Evolutionary conservation across 2,797 vertebrate genomes (phyloP).

Genomic region (Sebastes trivittatus): DNA sequence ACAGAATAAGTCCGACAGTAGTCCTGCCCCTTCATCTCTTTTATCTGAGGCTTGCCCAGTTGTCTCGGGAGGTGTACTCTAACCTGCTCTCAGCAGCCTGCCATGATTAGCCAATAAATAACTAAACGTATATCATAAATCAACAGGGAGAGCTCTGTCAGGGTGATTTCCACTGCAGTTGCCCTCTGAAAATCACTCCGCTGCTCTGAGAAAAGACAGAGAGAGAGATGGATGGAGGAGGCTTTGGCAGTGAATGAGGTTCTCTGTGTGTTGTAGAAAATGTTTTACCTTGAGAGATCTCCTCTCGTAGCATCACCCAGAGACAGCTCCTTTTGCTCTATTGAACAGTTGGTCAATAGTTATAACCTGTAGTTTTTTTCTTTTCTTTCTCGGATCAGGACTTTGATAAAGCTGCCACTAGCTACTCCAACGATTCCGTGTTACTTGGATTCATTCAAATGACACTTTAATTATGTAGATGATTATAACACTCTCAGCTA

Average conservation of each 20-base stretch:
- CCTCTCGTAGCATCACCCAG: not conserved
- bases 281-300: constrained; percentile 42
- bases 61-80: constrained; percentile 38
- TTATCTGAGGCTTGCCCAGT: constrained; percentile 8
- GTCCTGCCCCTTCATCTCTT: constrained; percentile 7
- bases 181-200: constrained; percentile 53
- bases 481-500: constrained; percentile 16
- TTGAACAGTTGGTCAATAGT: constrained; percentile 25
- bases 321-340: constrained; percentile 15
- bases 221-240: constrained; percentile 44
- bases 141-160: constrained; percentile 56
- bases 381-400: not conserved
- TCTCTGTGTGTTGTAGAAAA: constrained; percentile 23
- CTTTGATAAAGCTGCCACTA: constrained; percentile 17
- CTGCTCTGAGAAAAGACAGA: constrained; percentile 29
- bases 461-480: constrained; percentile 45
- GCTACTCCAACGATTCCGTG: not conserved
- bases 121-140: constrained; percentile 68
- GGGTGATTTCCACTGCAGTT: constrained; percentile 42
- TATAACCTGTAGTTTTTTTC: not conserved
- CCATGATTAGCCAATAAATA: constrained; percentile 74
- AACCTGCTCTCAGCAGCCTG: constrained; percentile 44
- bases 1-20: not conserved
- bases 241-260: constrained; percentile 19
- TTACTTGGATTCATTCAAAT: constrained; percentile 37